These are phyloP conservation scores for Diceros bicornis DNA, from an alignment of 2,797 vertebrate species.

Conservation along the genomic window DNA sequence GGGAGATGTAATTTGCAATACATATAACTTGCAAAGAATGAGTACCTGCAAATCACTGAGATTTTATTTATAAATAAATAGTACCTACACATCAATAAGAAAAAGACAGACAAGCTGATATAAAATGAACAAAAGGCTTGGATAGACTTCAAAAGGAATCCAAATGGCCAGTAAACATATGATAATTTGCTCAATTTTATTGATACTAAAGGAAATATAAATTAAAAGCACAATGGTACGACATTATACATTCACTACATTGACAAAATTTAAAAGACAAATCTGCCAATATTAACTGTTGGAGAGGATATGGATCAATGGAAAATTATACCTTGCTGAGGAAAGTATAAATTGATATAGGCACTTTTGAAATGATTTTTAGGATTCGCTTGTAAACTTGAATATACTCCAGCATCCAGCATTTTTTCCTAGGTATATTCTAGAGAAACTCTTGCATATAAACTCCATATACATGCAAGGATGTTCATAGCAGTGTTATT, in stretches of 20 bases:
- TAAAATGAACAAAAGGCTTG: constrained; percentile 31
- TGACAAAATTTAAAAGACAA: constrained; percentile 21
- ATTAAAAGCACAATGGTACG: background rate
- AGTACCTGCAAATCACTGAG: background rate
- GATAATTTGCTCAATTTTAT: background rate
- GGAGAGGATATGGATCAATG: background rate
- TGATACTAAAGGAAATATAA: constrained; percentile 3
- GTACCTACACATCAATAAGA: background rate
- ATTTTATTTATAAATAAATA: constrained; percentile 34
- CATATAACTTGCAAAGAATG: constrained; percentile 9
- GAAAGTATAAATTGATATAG: background rate
- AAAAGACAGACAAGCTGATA: background rate
- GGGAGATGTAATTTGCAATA: background rate
- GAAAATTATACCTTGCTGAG: background rate
- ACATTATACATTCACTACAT: background rate
- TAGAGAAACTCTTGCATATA: background rate
- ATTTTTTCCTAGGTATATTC: constrained; percentile 4
- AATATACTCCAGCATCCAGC: background rate
- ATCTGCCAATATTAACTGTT: background rate
- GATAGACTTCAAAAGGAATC: background rate
- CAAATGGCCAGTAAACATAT: background rate
- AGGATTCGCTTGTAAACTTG: background rate
- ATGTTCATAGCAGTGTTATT: background rate
- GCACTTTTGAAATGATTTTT: background rate
- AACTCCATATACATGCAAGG: background rate